Conservation (phyloP, 2,888 invertebrate genomes). For the Chirona hameri region DNA sequence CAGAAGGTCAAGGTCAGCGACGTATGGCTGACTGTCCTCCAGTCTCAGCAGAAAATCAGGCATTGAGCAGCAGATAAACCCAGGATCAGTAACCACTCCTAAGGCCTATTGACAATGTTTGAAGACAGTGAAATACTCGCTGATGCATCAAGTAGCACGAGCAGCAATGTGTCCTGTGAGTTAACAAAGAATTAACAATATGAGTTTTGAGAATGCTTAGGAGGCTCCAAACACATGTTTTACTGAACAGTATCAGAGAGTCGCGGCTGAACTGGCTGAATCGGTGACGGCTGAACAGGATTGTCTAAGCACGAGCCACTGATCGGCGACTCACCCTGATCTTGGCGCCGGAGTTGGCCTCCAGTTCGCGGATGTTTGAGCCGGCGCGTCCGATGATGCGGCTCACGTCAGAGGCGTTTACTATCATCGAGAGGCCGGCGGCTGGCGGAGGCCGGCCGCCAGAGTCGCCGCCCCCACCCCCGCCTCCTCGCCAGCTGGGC, state of each 20-base stretch:
- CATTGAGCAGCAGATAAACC: neutral
- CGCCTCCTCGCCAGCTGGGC: neutral
- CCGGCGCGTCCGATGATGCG: conserved; percentile 9
- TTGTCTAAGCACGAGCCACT: too few relatives aligned
- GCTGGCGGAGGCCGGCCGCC: neutral
- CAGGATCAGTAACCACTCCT: too few relatives aligned
- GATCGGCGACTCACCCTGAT: neutral
- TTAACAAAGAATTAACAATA: too few relatives aligned
- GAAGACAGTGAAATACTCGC: neutral
- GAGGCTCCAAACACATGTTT: too few relatives aligned
- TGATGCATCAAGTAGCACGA: neutral
- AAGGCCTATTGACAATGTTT: neutral
- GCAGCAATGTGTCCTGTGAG: neutral
- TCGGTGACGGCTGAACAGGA: too few relatives aligned
- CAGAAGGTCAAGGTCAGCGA: neutral
- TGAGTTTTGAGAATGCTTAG: too few relatives aligned
- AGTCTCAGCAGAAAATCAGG: neutral
- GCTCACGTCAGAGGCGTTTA: neutral
- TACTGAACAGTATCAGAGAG: too few relatives aligned
- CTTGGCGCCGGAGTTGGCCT: conserved; percentile 6
- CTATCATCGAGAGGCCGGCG: neutral
- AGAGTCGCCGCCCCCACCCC: neutral
- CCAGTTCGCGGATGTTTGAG: conserved; percentile 22
- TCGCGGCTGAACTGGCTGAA: too few relatives aligned
- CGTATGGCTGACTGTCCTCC: neutral